Conservation (phyloP, 1,140 invertebrate species). For the Drosophila lini region DNA sequence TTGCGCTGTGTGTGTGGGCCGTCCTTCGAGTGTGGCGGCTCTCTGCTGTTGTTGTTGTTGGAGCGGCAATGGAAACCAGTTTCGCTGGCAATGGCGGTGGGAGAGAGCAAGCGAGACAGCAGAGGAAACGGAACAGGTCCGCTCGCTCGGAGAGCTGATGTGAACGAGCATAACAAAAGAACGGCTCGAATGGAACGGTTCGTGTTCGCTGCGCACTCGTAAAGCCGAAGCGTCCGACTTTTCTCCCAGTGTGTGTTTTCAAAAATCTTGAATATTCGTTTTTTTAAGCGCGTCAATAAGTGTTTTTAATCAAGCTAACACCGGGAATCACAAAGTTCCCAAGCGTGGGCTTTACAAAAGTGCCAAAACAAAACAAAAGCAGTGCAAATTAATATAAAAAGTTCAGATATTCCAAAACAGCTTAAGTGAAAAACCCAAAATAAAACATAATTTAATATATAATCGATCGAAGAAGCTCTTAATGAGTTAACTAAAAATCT, state of each 20-base stretch:
- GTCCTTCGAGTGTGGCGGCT: slow-evolving; percentile 42
- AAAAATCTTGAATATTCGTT: slow-evolving; percentile 10
- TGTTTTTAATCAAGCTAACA: neutral
- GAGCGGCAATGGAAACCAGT: slow-evolving; percentile 56
- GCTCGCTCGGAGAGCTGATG: slow-evolving; percentile 61
- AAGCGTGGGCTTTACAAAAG: slow-evolving; percentile 13
- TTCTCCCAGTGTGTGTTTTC: slow-evolving; percentile 44
- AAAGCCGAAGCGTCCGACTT: slow-evolving; percentile 21
- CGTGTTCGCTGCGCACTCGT: slow-evolving; percentile 64
- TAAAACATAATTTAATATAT: neutral
- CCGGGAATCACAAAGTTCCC: neutral
- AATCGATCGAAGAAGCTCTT: neutral
- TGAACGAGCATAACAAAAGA: slow-evolving; percentile 82
- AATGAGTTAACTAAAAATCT: neutral
- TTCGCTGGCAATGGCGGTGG: slow-evolving; percentile 72
- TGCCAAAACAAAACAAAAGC: slow-evolving; percentile 19
- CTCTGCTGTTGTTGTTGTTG: slow-evolving; percentile 19
- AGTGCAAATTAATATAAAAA: slow-evolving; percentile 8
- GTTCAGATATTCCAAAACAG: slow-evolving; percentile 1
- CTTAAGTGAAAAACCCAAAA: neutral
- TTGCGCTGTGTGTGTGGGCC: slow-evolving; percentile 63
- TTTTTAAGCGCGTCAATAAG: slow-evolving; percentile 21
- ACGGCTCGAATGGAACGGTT: slow-evolving; percentile 83
- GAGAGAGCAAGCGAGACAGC: slow-evolving; percentile 40
- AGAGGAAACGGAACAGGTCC: slow-evolving; percentile 70